These are phyloP conservation scores for Dipodomys spectabilis DNA, from an alignment of 2,113 vertebrate genomes.

Conservation along the genomic window DNA sequence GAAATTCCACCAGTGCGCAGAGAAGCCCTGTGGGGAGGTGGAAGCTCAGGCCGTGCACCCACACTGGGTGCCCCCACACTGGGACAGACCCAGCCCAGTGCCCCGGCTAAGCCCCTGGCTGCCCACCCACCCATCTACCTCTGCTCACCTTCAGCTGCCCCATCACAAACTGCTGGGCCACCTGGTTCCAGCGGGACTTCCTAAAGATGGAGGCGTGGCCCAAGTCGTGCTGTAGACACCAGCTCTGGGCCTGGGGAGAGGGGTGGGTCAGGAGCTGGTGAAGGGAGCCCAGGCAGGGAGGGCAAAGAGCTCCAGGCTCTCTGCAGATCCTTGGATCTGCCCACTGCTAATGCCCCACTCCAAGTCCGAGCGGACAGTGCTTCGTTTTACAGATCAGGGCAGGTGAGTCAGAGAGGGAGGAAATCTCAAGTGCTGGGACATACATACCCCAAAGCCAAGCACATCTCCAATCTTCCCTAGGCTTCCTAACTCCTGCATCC, in stretches of 20 bases:
- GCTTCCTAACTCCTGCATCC: background rate
- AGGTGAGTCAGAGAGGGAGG: background rate
- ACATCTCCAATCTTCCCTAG: background rate
- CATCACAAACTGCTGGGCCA: slow-evolving; percentile 85
- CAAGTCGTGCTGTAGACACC: slow-evolving; percentile 87
- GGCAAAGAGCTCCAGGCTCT: background rate
- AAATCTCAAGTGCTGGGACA: no score
- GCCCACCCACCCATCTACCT: accelerated
- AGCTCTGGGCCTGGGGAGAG: slow-evolving; percentile 80
- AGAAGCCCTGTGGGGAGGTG: slow-evolving; percentile 65
- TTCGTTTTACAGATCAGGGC: background rate
- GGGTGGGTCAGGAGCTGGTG: background rate
- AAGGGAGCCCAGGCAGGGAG: no score
- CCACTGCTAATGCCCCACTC: background rate
- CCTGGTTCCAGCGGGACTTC: slow-evolving; percentile 84
- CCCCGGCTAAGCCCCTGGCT: background rate
- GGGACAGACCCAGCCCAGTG: accelerated
- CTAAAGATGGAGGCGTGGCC: slow-evolving; percentile 85
- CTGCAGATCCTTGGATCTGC: background rate
- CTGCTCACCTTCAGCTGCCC: slow-evolving; percentile 85
- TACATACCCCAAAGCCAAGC: background rate
- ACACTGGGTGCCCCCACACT: accelerated
- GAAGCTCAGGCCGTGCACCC: background rate
- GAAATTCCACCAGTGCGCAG: slow-evolving; percentile 89
- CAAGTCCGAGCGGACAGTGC: background rate